Conservation (phyloP, 2,113 vertebrate genomes). For the Aegithalos caudatus region DNA sequence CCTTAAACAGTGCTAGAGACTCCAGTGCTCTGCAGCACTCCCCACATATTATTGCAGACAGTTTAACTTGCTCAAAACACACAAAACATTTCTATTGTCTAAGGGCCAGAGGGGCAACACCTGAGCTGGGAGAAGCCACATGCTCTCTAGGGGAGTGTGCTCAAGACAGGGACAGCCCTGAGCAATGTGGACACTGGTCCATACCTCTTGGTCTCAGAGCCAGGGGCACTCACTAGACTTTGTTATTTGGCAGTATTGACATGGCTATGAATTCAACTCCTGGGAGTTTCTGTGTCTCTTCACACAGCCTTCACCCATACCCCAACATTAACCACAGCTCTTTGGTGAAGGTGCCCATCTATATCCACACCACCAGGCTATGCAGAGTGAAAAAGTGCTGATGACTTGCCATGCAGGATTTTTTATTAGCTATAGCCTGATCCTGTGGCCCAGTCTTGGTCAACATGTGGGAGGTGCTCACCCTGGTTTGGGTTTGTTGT, state of each 20-base stretch:
- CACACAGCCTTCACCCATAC: background rate
- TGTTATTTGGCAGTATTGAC: background rate
- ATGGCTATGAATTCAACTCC: background rate
- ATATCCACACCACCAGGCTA: background rate
- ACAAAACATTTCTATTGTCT: background rate
- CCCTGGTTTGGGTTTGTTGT: background rate
- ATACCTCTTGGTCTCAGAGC: background rate
- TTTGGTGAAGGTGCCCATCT: background rate
- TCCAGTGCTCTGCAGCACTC: background rate
- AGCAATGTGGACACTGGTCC: fast-evolving
- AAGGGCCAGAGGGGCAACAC: background rate
- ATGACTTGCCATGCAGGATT: background rate
- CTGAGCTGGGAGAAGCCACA: background rate
- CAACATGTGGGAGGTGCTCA: background rate
- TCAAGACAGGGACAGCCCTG: background rate
- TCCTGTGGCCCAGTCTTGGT: background rate
- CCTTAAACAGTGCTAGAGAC: background rate
- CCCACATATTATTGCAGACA: background rate
- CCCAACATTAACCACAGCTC: background rate
- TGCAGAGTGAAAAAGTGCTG: background rate
- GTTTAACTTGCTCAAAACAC: background rate
- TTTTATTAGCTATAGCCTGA: background rate
- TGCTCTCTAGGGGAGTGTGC: no score
- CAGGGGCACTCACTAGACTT: background rate
- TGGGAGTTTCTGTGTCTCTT: background rate